These are phyloP conservation scores for Neopelma chrysocephalum DNA, from an alignment of 2,797 vertebrate species.

Conservation along the genomic window DNA sequence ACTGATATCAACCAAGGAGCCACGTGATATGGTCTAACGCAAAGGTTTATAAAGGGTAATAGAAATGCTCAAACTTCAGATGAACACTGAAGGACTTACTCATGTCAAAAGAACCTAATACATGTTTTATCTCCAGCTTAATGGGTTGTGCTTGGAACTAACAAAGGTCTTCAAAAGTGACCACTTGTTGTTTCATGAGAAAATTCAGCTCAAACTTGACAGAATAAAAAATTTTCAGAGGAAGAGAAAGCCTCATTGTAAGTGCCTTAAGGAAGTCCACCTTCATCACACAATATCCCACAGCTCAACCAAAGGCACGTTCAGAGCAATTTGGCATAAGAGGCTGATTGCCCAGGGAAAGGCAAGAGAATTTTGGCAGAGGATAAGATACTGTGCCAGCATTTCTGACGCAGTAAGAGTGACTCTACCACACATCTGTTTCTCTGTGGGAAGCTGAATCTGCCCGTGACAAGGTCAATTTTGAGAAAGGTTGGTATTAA, in stretches of 20 bases:
- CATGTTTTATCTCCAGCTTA: not conserved
- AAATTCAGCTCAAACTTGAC: not conserved
- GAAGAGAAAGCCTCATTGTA: not conserved
- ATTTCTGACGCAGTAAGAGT: not conserved
- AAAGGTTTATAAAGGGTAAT: constrained; percentile 1
- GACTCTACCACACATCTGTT: not conserved
- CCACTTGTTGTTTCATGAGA: not conserved
- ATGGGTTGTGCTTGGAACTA: not conserved
- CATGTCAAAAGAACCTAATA: not conserved
- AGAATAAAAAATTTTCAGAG: not conserved
- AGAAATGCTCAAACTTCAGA: not conserved
- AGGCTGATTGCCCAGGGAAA: not conserved
- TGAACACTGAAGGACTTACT: not conserved
- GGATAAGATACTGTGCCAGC: not conserved
- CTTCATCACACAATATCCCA: not conserved
- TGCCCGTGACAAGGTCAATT: constrained; percentile 50
- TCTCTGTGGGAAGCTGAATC: not conserved
- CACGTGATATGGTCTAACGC: not conserved
- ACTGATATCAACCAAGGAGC: not conserved
- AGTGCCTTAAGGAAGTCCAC: not conserved
- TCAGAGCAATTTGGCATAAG: not conserved
- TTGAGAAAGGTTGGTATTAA: constrained; percentile 60
- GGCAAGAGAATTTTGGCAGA: not conserved
- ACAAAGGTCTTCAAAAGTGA: not conserved
- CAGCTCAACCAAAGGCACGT: not conserved